Evolutionary conservation across 2,888 invertebrate species (phyloP).

Genomic region (Sthenelais limicola): DNA sequence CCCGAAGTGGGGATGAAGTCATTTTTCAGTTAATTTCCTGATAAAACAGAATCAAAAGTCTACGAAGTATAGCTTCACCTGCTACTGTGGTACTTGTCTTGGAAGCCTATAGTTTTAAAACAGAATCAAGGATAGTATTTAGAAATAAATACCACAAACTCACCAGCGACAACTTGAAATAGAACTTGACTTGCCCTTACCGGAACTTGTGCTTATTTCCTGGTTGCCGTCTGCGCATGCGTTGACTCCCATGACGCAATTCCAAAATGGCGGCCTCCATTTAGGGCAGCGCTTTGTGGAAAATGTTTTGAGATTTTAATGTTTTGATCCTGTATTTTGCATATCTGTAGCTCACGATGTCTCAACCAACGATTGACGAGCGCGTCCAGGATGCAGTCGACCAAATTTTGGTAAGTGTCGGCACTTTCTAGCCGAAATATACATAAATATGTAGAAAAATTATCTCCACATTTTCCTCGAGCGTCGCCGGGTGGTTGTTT

Average conservation of each 20-base stretch:
- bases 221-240: slow-evolving; percentile 11
- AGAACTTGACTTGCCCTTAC: no score
- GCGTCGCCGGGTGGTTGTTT: neutral
- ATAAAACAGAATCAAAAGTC: no score
- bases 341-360: slow-evolving; percentile 2
- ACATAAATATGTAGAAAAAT: neutral
- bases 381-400: slow-evolving; percentile 27
- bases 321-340: neutral
- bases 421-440: neutral
- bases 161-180: neutral
- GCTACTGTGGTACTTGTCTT: no score
- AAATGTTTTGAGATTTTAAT: neutral
- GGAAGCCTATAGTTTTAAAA: no score
- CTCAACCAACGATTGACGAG: slow-evolving; percentile 25
- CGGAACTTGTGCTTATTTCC: slow-evolving; percentile 24
- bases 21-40: no score
- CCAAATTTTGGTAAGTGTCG: slow-evolving; percentile 21
- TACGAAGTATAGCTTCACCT: no score
- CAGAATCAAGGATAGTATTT: no score
- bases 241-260: no score
- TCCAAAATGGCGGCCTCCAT: slow-evolving; percentile 37
- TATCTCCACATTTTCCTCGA: neutral
- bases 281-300: slow-evolving; percentile 4
- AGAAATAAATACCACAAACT: neutral
- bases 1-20: no score